Evolutionary conservation across 2,113 vertebrate genomes (phyloP), one percentile per base, ranked within the genome.

Genomic region (Rhinoptilus africanus): DNA sequence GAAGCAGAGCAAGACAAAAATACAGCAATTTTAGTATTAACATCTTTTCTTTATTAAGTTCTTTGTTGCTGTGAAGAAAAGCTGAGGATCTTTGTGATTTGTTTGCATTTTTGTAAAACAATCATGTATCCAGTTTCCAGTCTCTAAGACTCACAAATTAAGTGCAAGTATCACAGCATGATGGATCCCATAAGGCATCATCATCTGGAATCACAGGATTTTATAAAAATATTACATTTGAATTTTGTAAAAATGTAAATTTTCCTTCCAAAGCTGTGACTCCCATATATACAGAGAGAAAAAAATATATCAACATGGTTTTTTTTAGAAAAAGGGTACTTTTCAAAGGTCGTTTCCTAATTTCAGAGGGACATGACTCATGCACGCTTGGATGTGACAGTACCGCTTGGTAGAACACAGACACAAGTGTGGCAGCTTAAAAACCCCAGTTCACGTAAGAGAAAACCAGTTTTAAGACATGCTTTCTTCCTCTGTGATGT

Each of bases 41-140:
- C 50, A 91, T 89, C 2, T 94, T 92, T 85, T 95, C 37, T 73
- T 87, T 43, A 67, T 92, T 85, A 92, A 95, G 28, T 14, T 79
- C 62, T 91, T 92, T 71, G 50, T 66, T 89, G 47, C 54, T 69
- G 32, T 53, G 69, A 93, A 83, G 50, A 80, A 72, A 94, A 93
- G 9, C n/a, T 88, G 72, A 91, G n/a, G 24, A 39, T 43, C 26
- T 92, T 73, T 64, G 74, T 81, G 37, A 85, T 80, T 72, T 87
- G 66, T 91, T 92, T 95, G 53, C 62, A 34, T 96, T 95, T 91
- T 83, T 82, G 15, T 60, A 66, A 85, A 57, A 91, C 76, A 91
- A 68, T 82, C 14, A 5, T 56, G 66, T 72, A 79, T 85, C 45
- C 45, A 73, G 62, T 93, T 93, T 78, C 78, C 77, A 79, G 60